These are phyloP conservation scores for Serranochromis macrocephalus DNA, from an alignment of 2,113 vertebrate species.

Conservation along the genomic window DNA sequence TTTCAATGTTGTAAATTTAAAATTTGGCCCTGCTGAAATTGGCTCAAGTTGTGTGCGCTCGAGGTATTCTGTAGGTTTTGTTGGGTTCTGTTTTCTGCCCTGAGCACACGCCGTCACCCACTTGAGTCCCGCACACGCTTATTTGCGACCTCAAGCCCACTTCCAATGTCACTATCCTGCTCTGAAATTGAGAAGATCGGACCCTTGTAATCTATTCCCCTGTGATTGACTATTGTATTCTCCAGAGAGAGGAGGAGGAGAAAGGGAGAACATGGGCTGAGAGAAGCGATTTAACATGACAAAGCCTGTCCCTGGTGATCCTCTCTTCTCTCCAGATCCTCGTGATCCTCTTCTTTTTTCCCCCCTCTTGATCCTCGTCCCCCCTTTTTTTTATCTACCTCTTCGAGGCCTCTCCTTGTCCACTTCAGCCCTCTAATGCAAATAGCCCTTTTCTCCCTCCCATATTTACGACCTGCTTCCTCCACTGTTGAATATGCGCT, in stretches of 20 bases:
- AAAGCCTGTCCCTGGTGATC: slow-evolving; percentile 62
- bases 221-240: slow-evolving; percentile 58
- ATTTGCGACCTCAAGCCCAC: slow-evolving; percentile 21
- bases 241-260: slow-evolving; percentile 1
- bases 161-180: slow-evolving; percentile 31
- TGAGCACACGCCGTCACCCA: not conserved
- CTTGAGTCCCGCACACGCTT: slow-evolving; percentile 25
- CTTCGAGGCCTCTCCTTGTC: slow-evolving; percentile 19
- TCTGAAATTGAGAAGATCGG: slow-evolving; percentile 57
- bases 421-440: slow-evolving; percentile 59
- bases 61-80: not conserved
- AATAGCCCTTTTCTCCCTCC: slow-evolving; percentile 45
- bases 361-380: slow-evolving; percentile 45
- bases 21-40: not conserved
- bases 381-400: not conserved
- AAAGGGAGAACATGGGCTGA: slow-evolving; percentile 21
- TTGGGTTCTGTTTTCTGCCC: not conserved
- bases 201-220: slow-evolving; percentile 60
- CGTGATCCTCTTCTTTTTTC: slow-evolving; percentile 23
- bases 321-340: slow-evolving; percentile 41
- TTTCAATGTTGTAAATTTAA: not conserved
- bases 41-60: not conserved
- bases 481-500: slow-evolving; percentile 60
- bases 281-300: slow-evolving; percentile 65
- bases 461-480: slow-evolving; percentile 63